Evolutionary conservation across 2,113 vertebrate genomes (phyloP), one percentile per base, ranked within the genome.

Genomic region (Scomber japonicus): DNA sequence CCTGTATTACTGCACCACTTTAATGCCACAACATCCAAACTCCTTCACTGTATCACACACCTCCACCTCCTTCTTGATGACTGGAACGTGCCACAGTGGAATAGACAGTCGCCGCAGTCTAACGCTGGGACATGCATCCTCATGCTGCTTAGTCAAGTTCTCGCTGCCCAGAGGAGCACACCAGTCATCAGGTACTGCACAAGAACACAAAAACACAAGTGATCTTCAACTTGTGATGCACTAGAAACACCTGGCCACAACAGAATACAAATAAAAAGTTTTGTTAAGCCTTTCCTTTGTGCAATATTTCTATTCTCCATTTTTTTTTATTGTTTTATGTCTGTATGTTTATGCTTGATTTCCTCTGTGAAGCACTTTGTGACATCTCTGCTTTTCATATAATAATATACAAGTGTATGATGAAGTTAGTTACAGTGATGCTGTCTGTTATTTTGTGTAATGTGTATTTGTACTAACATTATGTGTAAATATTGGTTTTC

Each of bases 131-230:
- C 78, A 89, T 11, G 10, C 3, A 1, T 0, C 8, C 1, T 61
- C 44, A 0, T 91, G 81, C 46, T 59, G 66, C 13, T 73, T 90
- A 13, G 17, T 16, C 45, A 27, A 0, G 0, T 21, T 59, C 44
- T 93, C 88, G 2, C 8, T 69, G 60, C 72, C 78, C 45, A 93
- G 55, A 3, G 92, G 91, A 51, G 88, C 86, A 82, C 92, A 92
- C 90, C 91, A 92, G 61, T 93, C 90, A 27, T 84, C 87, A 21
- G 92, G 89, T 30, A 86, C 92, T 93, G 79, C 44, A 24, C n/a
- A 81, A 31, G 71, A 11, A 73, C 2, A 78, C 31, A 50, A 27
- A 62, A 16, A 56, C 12, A 53, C 6, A 7, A 9, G 35, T 40
- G 35, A 40, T 40, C 35, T 40, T 40, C 35, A 8, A 40, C 35